Evolutionary conservation across 2,113 vertebrate genomes (phyloP).

Genomic region (Protobothrops flavoviridis): DNA sequence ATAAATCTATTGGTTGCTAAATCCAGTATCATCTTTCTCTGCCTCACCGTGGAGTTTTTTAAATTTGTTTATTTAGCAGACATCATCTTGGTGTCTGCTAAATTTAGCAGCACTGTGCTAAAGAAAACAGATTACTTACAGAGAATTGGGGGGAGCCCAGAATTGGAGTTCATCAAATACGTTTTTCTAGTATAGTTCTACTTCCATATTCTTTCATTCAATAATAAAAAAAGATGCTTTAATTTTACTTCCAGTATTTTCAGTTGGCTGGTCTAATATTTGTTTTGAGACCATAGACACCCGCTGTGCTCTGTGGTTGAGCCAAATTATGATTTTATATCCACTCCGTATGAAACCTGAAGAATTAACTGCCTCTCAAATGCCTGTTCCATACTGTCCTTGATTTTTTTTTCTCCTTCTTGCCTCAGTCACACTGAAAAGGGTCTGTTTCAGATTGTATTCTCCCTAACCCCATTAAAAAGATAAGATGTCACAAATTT

Average conservation of each 20-base stretch:
- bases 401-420: not conserved
- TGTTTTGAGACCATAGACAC: not conserved
- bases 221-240: not conserved
- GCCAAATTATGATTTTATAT: not conserved
- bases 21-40: not conserved
- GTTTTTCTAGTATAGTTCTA: not conserved
- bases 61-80: not conserved
- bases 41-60: not conserved
- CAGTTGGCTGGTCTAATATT: not conserved
- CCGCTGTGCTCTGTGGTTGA: not conserved
- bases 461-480: conserved; percentile 6
- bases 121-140: not conserved
- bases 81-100: not conserved
- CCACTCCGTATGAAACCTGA: not conserved
- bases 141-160: not conserved
- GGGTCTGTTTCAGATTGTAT: not conserved
- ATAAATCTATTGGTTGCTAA: not conserved
- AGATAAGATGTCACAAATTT: conserved; percentile 6
- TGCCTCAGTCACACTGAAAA: not conserved
- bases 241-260: not conserved
- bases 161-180: not conserved
- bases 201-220: not conserved
- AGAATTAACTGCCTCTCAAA: not conserved
- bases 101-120: not conserved
- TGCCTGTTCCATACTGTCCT: not conserved